Conservation (phyloP, 2,888 invertebrate genomes). For the Apotomis betuletana region DNA sequence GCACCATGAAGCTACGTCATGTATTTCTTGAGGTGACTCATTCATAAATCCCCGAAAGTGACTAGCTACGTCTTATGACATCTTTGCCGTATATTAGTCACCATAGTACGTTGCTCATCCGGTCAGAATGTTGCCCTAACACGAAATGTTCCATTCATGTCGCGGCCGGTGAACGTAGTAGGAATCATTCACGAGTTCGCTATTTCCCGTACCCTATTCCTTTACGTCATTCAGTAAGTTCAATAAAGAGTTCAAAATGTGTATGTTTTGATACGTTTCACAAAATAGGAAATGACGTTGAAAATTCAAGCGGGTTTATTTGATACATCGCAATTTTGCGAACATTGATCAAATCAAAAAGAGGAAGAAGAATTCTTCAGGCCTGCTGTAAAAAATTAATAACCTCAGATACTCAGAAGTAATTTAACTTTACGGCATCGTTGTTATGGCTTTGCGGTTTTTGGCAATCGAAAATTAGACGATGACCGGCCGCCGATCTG, state of each 20-base stretch:
- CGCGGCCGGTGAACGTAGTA: constrained; percentile 15
- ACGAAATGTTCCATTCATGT: constrained; percentile 40
- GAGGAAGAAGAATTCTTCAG: neutral
- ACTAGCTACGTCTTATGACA: constrained; percentile 53
- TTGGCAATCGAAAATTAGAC: constrained; percentile 42
- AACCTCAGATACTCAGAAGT: constrained; percentile 8
- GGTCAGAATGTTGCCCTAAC: constrained; percentile 29
- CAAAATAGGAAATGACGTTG: neutral
- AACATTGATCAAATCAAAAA: neutral
- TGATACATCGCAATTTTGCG: neutral
- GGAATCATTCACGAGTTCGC: constrained; percentile 32
- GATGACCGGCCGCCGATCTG: constrained; percentile 34
- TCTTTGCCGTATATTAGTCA: constrained; percentile 45
- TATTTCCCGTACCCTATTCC: constrained; percentile 19
- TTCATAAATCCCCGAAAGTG: constrained; percentile 66
- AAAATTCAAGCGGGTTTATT: neutral
- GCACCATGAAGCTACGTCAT: constrained; percentile 62
- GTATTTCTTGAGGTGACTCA: constrained; percentile 69
- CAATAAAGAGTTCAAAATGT: constrained; percentile 5
- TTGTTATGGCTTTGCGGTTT: constrained; percentile 40
- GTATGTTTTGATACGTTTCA: too few relatives aligned
- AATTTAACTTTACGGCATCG: constrained; percentile 30
- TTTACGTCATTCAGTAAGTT: constrained; percentile 29
- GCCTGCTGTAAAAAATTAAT: neutral
- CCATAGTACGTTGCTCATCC: constrained; percentile 38